Conservation (phyloP, 2,113 vertebrate genomes). For the Forbesichthys agassizii region DNA sequence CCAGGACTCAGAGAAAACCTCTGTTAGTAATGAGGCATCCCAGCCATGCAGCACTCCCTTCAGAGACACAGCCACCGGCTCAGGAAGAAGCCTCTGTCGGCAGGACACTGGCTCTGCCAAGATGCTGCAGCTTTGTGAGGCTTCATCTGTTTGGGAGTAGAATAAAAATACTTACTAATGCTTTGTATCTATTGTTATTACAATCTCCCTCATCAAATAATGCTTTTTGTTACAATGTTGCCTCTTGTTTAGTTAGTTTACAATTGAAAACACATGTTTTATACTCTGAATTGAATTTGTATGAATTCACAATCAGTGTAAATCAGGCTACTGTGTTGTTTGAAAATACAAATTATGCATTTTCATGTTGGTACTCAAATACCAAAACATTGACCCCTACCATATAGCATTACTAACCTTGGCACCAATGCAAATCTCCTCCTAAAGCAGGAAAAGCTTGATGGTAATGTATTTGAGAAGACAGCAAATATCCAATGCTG, state of each 20-base stretch:
- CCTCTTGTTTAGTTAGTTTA: too few relatives aligned
- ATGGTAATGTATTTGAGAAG: conserved; percentile 68
- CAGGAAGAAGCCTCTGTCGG: conserved; percentile 72
- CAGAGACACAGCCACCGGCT: conserved; percentile 77
- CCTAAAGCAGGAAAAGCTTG: conserved; percentile 76
- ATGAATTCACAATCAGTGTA: too few relatives aligned
- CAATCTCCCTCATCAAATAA: not conserved
- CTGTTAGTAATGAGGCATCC: conserved; percentile 60
- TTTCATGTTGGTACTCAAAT: not conserved
- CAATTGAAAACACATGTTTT: too few relatives aligned
- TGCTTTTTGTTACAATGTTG: not conserved
- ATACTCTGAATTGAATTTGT: too few relatives aligned
- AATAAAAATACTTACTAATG: not conserved
- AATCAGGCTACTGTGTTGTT: too few relatives aligned
- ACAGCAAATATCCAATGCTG: conserved; percentile 79
- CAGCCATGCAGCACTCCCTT: conserved; percentile 75
- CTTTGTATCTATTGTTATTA: not conserved
- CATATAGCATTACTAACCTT: conserved; percentile 54
- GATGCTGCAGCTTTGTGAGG: conserved; percentile 74
- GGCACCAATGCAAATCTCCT: conserved; percentile 74
- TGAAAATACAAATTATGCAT: not conserved
- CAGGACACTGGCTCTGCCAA: conserved; percentile 80
- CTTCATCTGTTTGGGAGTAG: conserved; percentile 43
- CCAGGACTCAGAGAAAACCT: conserved; percentile 81
- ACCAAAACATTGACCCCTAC: not conserved